Conservation (phyloP, 2,113 vertebrate species). For the Thymallus thymallus region DNA sequence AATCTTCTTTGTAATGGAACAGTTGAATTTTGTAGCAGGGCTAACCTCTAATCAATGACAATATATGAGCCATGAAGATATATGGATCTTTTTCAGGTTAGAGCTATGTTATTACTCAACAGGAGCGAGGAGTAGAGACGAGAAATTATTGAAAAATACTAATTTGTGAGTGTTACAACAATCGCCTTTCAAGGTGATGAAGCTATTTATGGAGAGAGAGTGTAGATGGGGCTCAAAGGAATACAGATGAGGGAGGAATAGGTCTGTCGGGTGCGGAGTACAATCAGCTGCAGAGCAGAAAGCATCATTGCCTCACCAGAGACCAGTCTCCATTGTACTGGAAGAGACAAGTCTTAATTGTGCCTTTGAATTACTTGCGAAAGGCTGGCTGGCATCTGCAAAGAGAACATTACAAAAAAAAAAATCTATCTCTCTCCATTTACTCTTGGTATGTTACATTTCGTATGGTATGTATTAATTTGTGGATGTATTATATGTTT, state of each 20-base stretch:
- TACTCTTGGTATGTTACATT: too few species aligned
- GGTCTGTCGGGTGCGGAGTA: slow-evolving; percentile 34
- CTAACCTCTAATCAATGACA: slow-evolving; percentile 9
- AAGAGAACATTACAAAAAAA: neutral
- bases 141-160: neutral
- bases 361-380: slow-evolving; percentile 36
- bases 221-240: slow-evolving; percentile 23
- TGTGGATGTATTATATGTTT: neutral
- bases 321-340: slow-evolving; percentile 34
- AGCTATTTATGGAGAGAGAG: neutral
- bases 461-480: neutral
- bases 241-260: slow-evolving; percentile 46
- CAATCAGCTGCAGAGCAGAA: slow-evolving; percentile 46
- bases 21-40: too few species aligned
- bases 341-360: slow-evolving; percentile 49
- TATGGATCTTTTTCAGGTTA: slow-evolving; percentile 38
- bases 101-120: slow-evolving; percentile 17
- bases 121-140: neutral
- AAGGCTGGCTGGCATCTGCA: slow-evolving; percentile 31
- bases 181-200: slow-evolving; percentile 35
- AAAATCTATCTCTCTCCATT: neutral
- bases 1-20: too few species aligned
- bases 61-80: slow-evolving; percentile 27
- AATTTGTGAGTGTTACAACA: slow-evolving; percentile 17
- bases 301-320: slow-evolving; percentile 31